Evolutionary conservation across 2,888 invertebrate genomes (phyloP), one percentile per base, ranked within the genome.

Genomic region (Megaustenia siamemsis): DNA sequence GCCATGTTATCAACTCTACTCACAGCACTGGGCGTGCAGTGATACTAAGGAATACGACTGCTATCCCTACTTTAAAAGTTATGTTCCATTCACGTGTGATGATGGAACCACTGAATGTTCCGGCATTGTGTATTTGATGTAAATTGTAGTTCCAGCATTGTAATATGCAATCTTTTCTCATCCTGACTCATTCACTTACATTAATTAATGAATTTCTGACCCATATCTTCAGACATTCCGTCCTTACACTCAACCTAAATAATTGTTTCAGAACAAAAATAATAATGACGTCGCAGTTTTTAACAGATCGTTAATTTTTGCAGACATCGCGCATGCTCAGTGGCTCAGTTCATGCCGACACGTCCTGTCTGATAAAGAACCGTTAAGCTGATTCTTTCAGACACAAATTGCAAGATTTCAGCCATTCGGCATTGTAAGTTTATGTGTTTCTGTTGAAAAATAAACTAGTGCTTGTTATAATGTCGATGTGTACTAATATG

Each of bases 261-360:
- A n/a, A n/a, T n/a, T n/a, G n/a, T n/a, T n/a, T n/a, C n/a, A n/a
- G n/a, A 56, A 56, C 56, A 12, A 56, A 56, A 56, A n/a, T 24
- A 56, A 56, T 5, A 56, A 10, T 6, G n/a, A n/a, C 56, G n/a
- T 56, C n/a, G 56, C n/a, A 56, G 21, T 56, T 56, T 56, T 56
- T 24, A 6, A 10, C 12, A 21, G 24, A 28, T 43, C 49, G 73
- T 73, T 73, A 73, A 73, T 73, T 49, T 73, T 32, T 49, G 49
- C 73, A 73, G 18, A 28, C 49, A n/a, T 49, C 32, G 73, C 73
- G 73, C 73, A 73, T 73, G 73, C 73, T 28, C 73, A 73, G 73
- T 73, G 49, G 73, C 73, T 28, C 73, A 73, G 73, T 73, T 73
- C 49, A 32, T 32, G 32, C 45, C 49, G 28, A 49, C 73, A 73